Evolutionary conservation across 2,113 vertebrate species (phyloP).

Genomic region (Seriola rivoliana): DNA sequence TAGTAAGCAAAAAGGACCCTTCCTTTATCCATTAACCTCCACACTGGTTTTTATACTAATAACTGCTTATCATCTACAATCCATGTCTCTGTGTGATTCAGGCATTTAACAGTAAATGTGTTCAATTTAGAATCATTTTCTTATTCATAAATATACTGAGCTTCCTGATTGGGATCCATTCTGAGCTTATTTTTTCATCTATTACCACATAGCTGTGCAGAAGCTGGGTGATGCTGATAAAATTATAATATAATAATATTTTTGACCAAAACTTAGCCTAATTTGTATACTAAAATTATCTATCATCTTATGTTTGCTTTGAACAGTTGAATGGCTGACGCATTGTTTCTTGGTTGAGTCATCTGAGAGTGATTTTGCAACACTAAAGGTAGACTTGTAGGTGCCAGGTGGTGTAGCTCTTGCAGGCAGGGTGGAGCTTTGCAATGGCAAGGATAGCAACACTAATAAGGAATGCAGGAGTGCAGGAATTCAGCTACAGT

Average conservation of each 20-base stretch:
- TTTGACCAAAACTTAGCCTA: background rate
- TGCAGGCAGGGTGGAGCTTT: conserved; percentile 2
- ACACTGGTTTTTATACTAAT: background rate
- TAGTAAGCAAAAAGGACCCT: background rate
- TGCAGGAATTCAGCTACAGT: background rate
- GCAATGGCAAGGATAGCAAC: background rate
- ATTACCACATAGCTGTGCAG: background rate
- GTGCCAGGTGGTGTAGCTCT: background rate
- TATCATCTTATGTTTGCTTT: background rate
- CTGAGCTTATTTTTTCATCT: background rate
- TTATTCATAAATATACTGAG: no score
- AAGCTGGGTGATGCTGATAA: background rate
- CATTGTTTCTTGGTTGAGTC: background rate
- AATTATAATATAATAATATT: background rate
- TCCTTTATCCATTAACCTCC: background rate
- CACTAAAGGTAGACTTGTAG: background rate
- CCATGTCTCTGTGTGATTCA: background rate
- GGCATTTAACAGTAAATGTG: background rate
- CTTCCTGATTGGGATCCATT: no score
- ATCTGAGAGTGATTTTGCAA: background rate
- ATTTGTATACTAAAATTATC: background rate
- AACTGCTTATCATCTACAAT: background rate
- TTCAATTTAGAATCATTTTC: background rate
- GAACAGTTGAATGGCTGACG: background rate
- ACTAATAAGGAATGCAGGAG: background rate